A percentile compares a stretch with the other conserved stretches of the same genome.
phyloP scores from a whole-genome alignment of 2,797 vertebrate species.

The Heliangelus exortis region DNA sequence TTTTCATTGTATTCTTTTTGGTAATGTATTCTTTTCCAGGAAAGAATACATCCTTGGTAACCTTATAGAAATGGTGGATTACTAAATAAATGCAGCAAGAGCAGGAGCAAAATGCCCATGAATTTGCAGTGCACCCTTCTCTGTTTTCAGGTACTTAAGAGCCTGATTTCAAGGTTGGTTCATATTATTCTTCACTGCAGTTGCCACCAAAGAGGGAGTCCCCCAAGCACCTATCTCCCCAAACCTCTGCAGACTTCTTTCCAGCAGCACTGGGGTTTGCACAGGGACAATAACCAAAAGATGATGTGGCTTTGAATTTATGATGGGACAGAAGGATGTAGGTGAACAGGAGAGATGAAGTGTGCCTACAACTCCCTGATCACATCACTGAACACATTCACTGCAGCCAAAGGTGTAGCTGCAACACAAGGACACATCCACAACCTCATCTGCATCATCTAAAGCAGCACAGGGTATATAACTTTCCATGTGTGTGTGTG shows the following conservation, averaged over 20 bases:
- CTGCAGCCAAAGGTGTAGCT: neutral
- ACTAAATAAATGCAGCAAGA: neutral
- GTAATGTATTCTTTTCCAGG: neutral
- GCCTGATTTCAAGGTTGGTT: neutral
- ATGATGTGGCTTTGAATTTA: neutral
- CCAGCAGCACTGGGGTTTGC: neutral
- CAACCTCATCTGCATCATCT: rapidly evolving
- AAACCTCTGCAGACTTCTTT: neutral
- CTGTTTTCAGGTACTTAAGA: neutral
- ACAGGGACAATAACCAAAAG: neutral
- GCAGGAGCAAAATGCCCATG: neutral
- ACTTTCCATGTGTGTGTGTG: too few relatives aligned
- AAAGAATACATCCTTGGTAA: neutral
- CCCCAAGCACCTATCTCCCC: neutral
- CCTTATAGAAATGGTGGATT: neutral
- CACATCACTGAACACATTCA: rapidly evolving
- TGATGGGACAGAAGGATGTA: neutral
- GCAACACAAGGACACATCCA: neutral
- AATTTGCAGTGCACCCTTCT: neutral
- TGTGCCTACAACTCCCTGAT: neutral
- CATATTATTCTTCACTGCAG: neutral
- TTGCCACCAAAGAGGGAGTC: neutral
- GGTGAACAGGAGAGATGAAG: neutral
- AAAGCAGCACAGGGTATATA: neutral
- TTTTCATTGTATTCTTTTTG: neutral